Evolutionary conservation across 1,140 invertebrate species (phyloP), one percentile per base, ranked within the genome.

Genomic region (Trichonephila clavata): DNA sequence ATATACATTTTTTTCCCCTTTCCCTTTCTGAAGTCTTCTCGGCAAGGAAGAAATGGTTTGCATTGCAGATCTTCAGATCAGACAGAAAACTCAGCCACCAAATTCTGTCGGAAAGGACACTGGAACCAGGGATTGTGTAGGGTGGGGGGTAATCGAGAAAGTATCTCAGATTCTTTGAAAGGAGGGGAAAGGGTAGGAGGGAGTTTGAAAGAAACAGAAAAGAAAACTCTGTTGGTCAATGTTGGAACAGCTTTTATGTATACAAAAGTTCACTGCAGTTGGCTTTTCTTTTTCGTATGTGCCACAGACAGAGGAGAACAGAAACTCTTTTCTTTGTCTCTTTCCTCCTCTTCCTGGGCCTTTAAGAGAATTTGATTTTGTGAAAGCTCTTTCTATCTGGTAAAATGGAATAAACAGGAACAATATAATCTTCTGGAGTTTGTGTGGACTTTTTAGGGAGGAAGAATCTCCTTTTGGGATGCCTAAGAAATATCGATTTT

Each of bases 161-260:
- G 50, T 50, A 50, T 50, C 50, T 50, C 50, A 50, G 50, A 50
- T 50, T 50, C 50, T 50, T 50, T 7, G 50, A 50, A 50, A 60
- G n/a, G 71, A 24, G 2, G 32, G 50, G 10, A 32, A 13, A 63
- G 24, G 24, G 59, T 0, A 20, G 21, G 21, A 8, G 65, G 24
- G 18, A 4, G 32, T 39, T 16, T 50, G 50, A 59, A 57, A 14
- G 68, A 71, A 71, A 65, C 24, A 77, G 57, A 50, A 50, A n/a
- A 89, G 65, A 90, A 24, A 83, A 84, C 61, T 24, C 61, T 92
- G 80, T 27, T 13, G 90, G 90, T 71, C 80, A 57, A 92, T 92
- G 80, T 84, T 92, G 6, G 90, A 84, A 92, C 88, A 84, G 61
- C 39, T 92, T 92, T 92, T 92, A 92, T 92, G 77, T 92, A 92